Conservation (phyloP, 2,888 invertebrate species). For the Dione vanillae region DNA sequence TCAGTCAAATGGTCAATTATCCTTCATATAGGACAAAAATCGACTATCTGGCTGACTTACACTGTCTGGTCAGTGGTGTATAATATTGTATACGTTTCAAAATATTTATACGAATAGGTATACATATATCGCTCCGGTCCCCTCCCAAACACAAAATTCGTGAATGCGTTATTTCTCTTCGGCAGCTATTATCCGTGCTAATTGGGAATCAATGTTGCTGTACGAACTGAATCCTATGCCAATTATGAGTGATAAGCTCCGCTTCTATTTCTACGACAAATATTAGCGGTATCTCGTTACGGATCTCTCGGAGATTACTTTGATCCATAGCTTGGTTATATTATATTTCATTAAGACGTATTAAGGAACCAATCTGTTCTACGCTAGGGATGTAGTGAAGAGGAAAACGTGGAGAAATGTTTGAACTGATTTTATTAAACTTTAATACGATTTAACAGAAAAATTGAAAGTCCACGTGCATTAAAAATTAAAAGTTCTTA, state of each 20-base stretch:
- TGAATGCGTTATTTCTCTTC: slow-evolving; percentile 8
- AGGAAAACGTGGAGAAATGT: not conserved
- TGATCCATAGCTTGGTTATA: not conserved
- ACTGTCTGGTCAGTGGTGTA: no score
- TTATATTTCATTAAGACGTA: not conserved
- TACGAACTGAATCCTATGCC: slow-evolving; percentile 7
- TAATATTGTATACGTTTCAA: no score
- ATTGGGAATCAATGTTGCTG: slow-evolving; percentile 22
- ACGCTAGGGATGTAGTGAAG: not conserved
- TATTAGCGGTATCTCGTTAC: not conserved
- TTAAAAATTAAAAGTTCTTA: not conserved
- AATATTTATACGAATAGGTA: no score
- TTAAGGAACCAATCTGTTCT: not conserved
- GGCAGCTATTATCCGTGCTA: not conserved
- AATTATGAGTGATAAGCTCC: not conserved
- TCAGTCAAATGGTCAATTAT: no score
- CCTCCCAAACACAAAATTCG: not conserved
- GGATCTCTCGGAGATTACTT: not conserved
- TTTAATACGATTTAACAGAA: no score
- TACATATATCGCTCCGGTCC: not conserved
- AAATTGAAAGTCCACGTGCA: not conserved
- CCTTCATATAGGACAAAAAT: no score
- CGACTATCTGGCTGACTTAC: no score
- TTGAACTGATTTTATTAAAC: no score
- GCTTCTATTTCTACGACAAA: not conserved